A percentile compares a stretch with the other conserved stretches of the same genome.
These are phyloP conservation scores for Mohoua ochrocephala DNA, from an alignment of 2,113 vertebrate genomes.

Conservation along the genomic window DNA sequence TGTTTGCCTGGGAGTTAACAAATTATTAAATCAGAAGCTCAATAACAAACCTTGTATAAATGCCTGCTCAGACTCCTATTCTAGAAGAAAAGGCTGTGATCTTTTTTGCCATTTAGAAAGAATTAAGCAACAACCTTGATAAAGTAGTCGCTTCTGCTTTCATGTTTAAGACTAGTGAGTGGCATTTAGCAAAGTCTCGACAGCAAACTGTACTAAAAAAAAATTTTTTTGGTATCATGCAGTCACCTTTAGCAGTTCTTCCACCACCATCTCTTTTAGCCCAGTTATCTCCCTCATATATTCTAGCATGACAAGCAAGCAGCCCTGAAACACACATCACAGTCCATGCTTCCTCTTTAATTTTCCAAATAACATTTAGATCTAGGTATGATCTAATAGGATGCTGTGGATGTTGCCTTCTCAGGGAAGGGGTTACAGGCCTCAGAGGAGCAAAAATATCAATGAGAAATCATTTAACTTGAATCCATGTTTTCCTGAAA, in stretches of 20 bases:
- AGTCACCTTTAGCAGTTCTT: not conserved
- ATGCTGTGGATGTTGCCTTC: not conserved
- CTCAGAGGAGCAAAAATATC: not conserved
- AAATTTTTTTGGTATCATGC: not conserved
- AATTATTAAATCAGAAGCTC: not conserved
- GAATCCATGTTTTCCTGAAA: not conserved
- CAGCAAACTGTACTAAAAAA: not conserved
- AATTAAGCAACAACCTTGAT: not conserved
- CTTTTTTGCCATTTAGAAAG: not conserved
- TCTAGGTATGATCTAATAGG: not conserved
- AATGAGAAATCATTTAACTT: not conserved
- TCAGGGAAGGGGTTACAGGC: not conserved
- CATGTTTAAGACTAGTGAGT: not conserved
- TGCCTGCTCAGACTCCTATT: not conserved
- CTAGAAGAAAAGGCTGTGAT: not conserved
- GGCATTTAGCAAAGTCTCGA: not conserved
- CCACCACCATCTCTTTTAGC: not conserved
- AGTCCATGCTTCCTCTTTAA: not conserved
- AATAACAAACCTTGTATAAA: not conserved
- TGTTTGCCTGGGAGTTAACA: not conserved
- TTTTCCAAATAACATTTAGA: not conserved
- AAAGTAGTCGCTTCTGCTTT: not conserved
- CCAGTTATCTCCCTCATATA: not conserved
- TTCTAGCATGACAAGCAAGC: not conserved
- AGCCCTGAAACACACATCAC: not conserved